phyloP scores from a whole-genome alignment of 2,888 invertebrate species.

The Callinectes sapidus region DNA sequence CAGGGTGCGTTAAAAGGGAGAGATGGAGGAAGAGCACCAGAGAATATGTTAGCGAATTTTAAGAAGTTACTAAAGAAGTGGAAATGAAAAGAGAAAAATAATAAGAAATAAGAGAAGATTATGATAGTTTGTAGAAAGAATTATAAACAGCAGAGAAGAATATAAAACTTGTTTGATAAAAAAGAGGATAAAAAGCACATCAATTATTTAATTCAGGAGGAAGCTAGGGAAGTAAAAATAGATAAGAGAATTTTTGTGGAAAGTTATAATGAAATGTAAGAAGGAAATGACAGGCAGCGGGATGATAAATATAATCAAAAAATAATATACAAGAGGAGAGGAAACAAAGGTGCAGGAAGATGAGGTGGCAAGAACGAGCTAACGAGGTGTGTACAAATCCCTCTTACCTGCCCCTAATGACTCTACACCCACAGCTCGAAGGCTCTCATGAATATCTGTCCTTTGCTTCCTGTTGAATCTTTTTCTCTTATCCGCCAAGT shows the following conservation, averaged over 20 bases:
- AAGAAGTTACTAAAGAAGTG: neutral
- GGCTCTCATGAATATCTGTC: neutral
- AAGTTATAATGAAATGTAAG: neutral
- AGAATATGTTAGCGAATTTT: too few species aligned
- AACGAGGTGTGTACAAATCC: neutral
- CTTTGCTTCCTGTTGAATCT: neutral
- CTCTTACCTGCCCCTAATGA: neutral
- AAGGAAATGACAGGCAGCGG: neutral
- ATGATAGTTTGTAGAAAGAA: neutral
- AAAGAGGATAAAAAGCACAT: neutral
- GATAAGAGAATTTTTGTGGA: neutral
- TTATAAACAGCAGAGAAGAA: neutral
- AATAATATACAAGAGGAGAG: neutral
- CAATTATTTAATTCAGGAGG: neutral
- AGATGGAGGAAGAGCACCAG: neutral
- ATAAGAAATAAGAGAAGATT: neutral
- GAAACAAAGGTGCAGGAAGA: conserved; percentile 22
- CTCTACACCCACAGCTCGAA: neutral
- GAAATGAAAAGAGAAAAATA: neutral
- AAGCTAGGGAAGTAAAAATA: neutral
- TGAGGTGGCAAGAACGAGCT: neutral
- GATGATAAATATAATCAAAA: neutral
- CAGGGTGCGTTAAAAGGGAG: neutral
- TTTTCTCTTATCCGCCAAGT: neutral
- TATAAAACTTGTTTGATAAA: neutral